phyloP scores from a whole-genome alignment of 2,113 vertebrate species.

The Argyrosomus japonicus region DNA sequence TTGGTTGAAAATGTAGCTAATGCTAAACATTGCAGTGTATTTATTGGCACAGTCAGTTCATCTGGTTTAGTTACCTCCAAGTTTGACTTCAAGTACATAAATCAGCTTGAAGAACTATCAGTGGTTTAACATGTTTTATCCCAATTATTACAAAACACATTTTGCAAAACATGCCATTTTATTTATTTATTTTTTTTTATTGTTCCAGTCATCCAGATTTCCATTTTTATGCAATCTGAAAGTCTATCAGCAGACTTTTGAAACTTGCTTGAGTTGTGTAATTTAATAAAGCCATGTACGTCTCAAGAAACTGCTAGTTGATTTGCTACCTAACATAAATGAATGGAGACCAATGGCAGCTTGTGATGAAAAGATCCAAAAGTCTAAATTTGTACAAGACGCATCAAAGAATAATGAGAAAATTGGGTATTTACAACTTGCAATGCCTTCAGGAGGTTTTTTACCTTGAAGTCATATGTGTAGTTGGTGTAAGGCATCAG shows the following conservation, averaged over 20 bases:
- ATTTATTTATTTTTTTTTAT: background rate
- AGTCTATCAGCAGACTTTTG: background rate
- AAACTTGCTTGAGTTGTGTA: background rate
- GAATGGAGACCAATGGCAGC: background rate
- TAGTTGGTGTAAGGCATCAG: slow-evolving; percentile 99
- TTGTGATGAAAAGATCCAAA: background rate
- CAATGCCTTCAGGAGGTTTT: background rate
- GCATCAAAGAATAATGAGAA: no score
- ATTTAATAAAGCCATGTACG: background rate
- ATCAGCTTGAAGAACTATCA: background rate
- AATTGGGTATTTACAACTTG: slow-evolving; percentile 3
- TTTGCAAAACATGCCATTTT: background rate
- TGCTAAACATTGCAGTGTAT: no score
- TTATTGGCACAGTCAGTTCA: background rate
- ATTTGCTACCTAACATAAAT: background rate
- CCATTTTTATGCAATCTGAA: background rate
- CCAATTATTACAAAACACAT: background rate
- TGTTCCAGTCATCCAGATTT: background rate
- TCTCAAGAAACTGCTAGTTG: background rate
- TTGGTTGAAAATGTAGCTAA: background rate
- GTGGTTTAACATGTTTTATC: background rate
- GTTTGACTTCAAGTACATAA: no score
- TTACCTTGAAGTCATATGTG: slow-evolving; percentile 72
- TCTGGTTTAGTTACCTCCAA: background rate
- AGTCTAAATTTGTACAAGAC: background rate